Conservation (phyloP, 1,140 invertebrate genomes). For the Leguminivora glycinivorella region DNA sequence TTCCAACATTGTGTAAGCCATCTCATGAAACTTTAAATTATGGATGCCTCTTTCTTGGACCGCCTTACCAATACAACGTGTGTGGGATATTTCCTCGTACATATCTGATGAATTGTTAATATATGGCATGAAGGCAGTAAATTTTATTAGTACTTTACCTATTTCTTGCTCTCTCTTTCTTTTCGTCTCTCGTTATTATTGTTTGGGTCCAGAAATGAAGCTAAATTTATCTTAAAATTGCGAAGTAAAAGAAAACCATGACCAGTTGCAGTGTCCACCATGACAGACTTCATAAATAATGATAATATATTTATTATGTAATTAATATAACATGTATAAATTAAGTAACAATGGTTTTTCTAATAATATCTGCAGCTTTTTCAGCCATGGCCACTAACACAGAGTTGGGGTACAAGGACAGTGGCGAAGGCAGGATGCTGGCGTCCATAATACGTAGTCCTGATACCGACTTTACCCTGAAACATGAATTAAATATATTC, state of each 20-base stretch:
- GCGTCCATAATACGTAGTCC: constrained; percentile 85
- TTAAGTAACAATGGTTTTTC: constrained; percentile 32
- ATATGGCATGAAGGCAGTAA: neutral
- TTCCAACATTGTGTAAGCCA: too few relatives aligned
- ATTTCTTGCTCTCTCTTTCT: too few relatives aligned
- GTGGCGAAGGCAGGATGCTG: constrained; percentile 84
- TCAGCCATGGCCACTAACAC: constrained; percentile 84
- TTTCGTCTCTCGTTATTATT: too few relatives aligned
- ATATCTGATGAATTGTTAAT: neutral
- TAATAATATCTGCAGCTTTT: constrained; percentile 82
- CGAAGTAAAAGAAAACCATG: too few relatives aligned
- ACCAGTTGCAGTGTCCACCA: too few relatives aligned
- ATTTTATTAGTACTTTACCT: neutral
- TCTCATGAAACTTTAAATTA: too few relatives aligned
- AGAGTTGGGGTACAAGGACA: constrained; percentile 85
- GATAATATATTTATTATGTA: neutral
- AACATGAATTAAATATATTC: constrained; percentile 39
- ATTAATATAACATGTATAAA: neutral
- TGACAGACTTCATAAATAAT: too few relatives aligned
- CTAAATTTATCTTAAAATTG: too few relatives aligned
- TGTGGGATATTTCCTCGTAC: neutral
- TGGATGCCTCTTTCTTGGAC: too few relatives aligned
- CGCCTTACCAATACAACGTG: too few relatives aligned
- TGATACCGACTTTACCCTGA: constrained; percentile 82
- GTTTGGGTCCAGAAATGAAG: too few relatives aligned